Conservation (phyloP, 2,113 vertebrate species). For the Phalacrocorax pelagicus region DNA sequence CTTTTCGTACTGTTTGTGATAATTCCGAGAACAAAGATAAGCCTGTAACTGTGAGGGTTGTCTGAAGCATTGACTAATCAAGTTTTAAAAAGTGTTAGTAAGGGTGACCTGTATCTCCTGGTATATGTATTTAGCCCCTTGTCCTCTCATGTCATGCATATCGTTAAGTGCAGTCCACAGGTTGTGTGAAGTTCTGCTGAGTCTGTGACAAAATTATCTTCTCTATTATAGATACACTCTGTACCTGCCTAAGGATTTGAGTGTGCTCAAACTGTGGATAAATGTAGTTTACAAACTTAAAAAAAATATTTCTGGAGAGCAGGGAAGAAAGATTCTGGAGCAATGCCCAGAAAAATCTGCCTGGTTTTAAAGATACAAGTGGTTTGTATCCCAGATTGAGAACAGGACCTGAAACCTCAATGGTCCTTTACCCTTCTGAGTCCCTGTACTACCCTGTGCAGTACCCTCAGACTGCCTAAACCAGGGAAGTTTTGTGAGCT, state of each 20-base stretch:
- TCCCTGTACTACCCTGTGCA: background rate
- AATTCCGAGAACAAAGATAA: background rate
- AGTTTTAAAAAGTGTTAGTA: background rate
- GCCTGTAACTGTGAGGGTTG: background rate
- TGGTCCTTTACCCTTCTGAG: background rate
- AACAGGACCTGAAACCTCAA: background rate
- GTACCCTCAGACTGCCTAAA: background rate
- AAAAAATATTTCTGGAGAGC: background rate
- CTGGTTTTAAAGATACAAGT: background rate
- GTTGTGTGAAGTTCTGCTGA: background rate
- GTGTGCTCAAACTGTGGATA: background rate
- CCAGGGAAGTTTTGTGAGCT: background rate
- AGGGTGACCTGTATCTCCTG: background rate
- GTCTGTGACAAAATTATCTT: no score
- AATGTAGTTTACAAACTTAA: background rate
- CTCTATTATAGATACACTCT: fast-evolving
- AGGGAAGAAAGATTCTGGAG: background rate
- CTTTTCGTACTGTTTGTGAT: background rate
- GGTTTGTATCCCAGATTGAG: background rate
- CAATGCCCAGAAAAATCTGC: background rate
- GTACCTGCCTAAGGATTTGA: background rate
- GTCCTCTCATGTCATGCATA: background rate
- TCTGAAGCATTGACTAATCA: background rate
- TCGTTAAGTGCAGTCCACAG: background rate
- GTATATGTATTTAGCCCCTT: background rate